Base-by-base conservation (phyloP, 2,797 vertebrate species). In the Thamnophis elegans region DNA sequence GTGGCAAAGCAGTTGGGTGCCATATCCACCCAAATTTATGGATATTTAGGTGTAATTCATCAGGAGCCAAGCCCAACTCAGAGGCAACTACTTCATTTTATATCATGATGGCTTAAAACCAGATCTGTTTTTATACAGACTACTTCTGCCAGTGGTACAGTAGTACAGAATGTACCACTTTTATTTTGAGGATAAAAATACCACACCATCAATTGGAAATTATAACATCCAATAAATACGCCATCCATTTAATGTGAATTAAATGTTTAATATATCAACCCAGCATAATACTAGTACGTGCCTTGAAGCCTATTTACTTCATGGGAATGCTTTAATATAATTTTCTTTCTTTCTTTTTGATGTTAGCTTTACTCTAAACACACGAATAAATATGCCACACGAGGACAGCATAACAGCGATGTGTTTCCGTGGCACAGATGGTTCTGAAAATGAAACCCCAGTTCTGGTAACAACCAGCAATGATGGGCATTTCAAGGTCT, bases 401-500 rank as follows among this genome's bases (percentile, higher is more conserved):
- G 98, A 99, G 7, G 97, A 97, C 93, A 96, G 90, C 94, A 97
- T 99, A 95, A 98, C 98, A 59, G 98, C 97, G 94, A 94, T 99
- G 96, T 98, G 98, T 96, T 99, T 99, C 93, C 97, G 97, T 95
- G 97, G 96, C 14, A 91, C 95, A 85, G 62, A 94, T 60, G 96
- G 93, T 47, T 60, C 94, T 89, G 97, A 97, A 95, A 95, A 96
- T 1, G 96, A 95, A 60, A 97, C 96, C 95, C 97, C 98, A 93
- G 96, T 97, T 93, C 95, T 99, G 97, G 98, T 99, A 92, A 99
- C 99, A 89, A 89, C 98, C 94, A 98, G 98, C 94, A 98, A 91
- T 92, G 99, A 99, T 87, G 96, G 98, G 58, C 97, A 98, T 93
- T 99, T 99, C 96, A 99, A 99, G 98, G 99, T 98, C 92, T 99